These are phyloP conservation scores for Muscicapa adusta DNA, from an alignment of 2,113 vertebrate species.

Conservation along the genomic window DNA sequence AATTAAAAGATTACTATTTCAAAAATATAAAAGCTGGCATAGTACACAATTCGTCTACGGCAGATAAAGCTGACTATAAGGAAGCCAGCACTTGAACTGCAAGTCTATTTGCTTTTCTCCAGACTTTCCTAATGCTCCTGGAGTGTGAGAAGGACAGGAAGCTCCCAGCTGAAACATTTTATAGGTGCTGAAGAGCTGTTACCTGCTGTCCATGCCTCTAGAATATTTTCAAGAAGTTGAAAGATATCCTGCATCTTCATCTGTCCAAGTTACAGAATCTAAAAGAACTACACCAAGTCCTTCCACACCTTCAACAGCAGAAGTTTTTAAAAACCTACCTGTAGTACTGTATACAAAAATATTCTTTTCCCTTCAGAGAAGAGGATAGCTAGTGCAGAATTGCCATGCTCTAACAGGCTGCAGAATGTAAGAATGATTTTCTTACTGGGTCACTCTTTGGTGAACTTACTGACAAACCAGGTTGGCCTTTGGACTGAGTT, in stretches of 20 bases:
- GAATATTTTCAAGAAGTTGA: background rate
- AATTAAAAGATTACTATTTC: slow-evolving; percentile 18
- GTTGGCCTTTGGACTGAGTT: background rate
- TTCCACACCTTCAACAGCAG: background rate
- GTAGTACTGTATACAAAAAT: background rate
- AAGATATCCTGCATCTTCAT: background rate
- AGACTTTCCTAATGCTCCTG: background rate
- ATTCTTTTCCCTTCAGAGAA: background rate
- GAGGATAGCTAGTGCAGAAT: background rate
- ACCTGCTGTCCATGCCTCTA: background rate
- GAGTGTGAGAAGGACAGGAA: background rate
- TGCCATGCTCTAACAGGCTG: background rate
- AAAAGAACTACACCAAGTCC: background rate
- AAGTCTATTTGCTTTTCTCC: background rate
- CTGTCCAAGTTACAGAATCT: background rate
- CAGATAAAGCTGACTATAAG: background rate
- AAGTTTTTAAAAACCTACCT: background rate
- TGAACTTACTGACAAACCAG: background rate
- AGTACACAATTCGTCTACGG: background rate
- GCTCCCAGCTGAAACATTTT: background rate
- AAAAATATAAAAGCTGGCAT: background rate
- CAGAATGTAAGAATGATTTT: background rate
- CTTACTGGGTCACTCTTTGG: background rate
- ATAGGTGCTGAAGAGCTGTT: background rate
- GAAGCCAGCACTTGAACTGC: background rate